Evolutionary conservation across 2,888 invertebrate species (phyloP), one percentile per base, ranked within the genome.

Genomic region (Agrenia bidenticulata): DNA sequence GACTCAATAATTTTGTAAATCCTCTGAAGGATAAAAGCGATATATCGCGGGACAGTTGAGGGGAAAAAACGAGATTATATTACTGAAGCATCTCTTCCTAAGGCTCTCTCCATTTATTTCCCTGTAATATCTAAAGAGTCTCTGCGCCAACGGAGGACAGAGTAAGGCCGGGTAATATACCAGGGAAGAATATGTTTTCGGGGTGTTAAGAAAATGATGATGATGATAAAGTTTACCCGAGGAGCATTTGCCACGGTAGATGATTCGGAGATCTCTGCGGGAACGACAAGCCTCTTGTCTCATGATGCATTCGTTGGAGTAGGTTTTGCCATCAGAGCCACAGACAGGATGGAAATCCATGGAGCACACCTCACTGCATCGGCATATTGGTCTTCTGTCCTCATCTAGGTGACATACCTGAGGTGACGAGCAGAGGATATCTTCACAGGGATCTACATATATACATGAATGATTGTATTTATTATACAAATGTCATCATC

Each of bases 381-480:
- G 85, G 80, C 93, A 94, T 49, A 85, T 84, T 0, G 93, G 90
- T 73, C 87, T 85, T 53, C 93, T 85, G 60, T 87, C 85, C 75
- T 85, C 86, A 80, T 90, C 90, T 80, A 94, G 82, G 80, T 90
- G 90, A 81, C 94, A 94, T 66, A 91, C 84, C 78, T 92, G 89
- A 32, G 89, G 88, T 73, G 88, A 86, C 27, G 86, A 83, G 81
- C 94, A 94, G 77, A 86, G 84, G 73, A 89, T 85, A 64, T 86
- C 88, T 49, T 86, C 85, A 80, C 94, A 94, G 1, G 94, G 94
- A 85, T 94, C 94, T 94, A 83, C 56, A 83, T 81, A n/a, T n/a
- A n/a, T n/a, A n/a, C n/a, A n/a, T n/a, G n/a, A 11, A 32, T 32
- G 4, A 32, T 32, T 32, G 32, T 32, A 32, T 32, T 32, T 32